Evolutionary conservation across 53 echinoderm and acorn worm species (phyloP), one percentile per base, ranked within the genome.

Genomic region (Pentamera pediparva): DNA sequence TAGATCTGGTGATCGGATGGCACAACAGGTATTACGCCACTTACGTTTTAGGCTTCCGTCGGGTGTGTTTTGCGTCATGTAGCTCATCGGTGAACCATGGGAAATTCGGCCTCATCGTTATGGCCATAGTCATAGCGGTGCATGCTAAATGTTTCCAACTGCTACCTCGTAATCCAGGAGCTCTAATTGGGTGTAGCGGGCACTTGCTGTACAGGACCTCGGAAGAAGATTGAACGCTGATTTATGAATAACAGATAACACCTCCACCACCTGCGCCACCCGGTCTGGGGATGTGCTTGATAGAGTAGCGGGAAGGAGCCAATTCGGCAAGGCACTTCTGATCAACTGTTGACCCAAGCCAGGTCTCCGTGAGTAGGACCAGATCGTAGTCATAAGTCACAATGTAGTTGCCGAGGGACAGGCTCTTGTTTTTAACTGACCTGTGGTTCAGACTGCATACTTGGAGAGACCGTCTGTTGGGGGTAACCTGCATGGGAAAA

Each of bases 21-120:
- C 54, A 0, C 51, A 54, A 15, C 43, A 5, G 13, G 70, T 49
- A 26, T 26, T 69, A 47, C 70, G 43, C 70, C 70, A 69, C 43
- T 47, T 33, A 47, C 70, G 51, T 34, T 76, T 62, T 43, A n/a
- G 62, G 49, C 77, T 47, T 76, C 9, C 35, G 34, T 30, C 77
- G 24, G 32, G 47, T 47, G 12, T 36, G 32, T 49, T 43, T 76
- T 22, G 47, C 76, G 21, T 76, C 76, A 59, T 61, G 59, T 30
- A 59, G 61, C 43, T 76, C 61, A 76, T 76, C 76, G 59, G 76
- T 76, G 47, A 43, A 60, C 76, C 76, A 76, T 20, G 61, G 61
- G 61, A 58, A 60, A 48, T 76, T 15, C 12, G 76, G 61, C 41
- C 76, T 20, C 19, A 76, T 60, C 11, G 47, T 76, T 15, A 76